phyloP scores from a whole-genome alignment of 1,140 invertebrate genomes.

The Leptinotarsa texana region DNA sequence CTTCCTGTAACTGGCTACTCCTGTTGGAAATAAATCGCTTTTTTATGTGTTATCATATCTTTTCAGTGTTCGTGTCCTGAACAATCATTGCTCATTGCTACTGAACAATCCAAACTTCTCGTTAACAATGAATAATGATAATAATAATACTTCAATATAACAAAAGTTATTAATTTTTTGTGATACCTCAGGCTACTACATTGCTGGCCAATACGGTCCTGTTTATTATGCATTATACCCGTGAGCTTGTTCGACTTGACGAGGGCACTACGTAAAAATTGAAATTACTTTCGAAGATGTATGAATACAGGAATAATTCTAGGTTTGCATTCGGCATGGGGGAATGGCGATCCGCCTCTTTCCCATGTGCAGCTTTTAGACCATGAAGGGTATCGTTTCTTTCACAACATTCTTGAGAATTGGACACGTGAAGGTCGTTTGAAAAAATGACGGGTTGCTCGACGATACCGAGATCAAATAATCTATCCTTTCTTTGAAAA shows the following conservation, averaged over 20 bases:
- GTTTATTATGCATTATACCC: neutral
- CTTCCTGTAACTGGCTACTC: no score
- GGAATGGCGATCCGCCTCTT: slow-evolving; percentile 10
- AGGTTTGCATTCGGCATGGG: slow-evolving; percentile 12
- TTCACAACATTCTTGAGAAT: slow-evolving; percentile 2
- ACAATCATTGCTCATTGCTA: no score
- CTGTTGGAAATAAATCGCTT: no score
- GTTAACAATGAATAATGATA: no score
- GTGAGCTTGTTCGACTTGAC: slow-evolving; percentile 5
- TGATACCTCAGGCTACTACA: neutral
- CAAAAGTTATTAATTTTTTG: no score
- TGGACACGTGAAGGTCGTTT: neutral
- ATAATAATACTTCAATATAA: no score
- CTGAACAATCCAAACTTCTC: no score
- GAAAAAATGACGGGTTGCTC: neutral
- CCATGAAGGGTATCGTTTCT: neutral
- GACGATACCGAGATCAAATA: no score
- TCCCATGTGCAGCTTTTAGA: slow-evolving; percentile 15
- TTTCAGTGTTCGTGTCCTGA: no score
- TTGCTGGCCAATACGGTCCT: neutral
- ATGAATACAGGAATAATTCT: slow-evolving; percentile 19
- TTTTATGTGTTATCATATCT: no score
- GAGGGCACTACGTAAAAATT: neutral
- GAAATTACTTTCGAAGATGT: slow-evolving; percentile 4
- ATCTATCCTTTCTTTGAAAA: no score